Evolutionary conservation across 2,113 vertebrate species (phyloP).

Genomic region (Ictalurus punctatus): DNA sequence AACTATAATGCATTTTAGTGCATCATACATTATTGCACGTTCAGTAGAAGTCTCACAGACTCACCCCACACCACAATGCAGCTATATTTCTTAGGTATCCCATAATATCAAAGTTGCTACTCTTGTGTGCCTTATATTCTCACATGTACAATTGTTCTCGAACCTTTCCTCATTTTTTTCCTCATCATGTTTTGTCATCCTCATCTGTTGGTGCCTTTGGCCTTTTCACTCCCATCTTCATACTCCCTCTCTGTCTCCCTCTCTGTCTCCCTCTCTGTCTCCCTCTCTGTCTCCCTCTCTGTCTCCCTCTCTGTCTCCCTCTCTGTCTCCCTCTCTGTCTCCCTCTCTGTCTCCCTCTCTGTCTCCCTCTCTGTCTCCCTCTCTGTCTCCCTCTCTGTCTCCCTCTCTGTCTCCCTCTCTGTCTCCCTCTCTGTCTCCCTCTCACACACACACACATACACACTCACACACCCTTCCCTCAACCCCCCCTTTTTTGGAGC

Average conservation of each 20-base stretch:
- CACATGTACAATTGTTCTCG: background rate
- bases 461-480: background rate
- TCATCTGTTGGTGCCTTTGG: background rate
- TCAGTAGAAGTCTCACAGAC: background rate
- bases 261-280: background rate
- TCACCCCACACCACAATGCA: background rate
- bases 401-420: slow-evolving; percentile 35
- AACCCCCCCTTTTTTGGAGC: slow-evolving; percentile 60
- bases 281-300: background rate
- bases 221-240: background rate
- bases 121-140: background rate
- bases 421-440: background rate
- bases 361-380: slow-evolving; percentile 16
- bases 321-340: background rate
- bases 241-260: slow-evolving; percentile 36
- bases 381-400: background rate
- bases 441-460: too few species aligned
- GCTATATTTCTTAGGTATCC: background rate
- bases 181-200: background rate
- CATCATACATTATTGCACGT: background rate
- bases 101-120: background rate
- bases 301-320: slow-evolving; percentile 35
- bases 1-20: background rate
- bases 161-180: slow-evolving; percentile 10
- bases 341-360: slow-evolving; percentile 9